phyloP scores from a whole-genome alignment of 2,888 invertebrate species.

The Drosophila lacicola region DNA sequence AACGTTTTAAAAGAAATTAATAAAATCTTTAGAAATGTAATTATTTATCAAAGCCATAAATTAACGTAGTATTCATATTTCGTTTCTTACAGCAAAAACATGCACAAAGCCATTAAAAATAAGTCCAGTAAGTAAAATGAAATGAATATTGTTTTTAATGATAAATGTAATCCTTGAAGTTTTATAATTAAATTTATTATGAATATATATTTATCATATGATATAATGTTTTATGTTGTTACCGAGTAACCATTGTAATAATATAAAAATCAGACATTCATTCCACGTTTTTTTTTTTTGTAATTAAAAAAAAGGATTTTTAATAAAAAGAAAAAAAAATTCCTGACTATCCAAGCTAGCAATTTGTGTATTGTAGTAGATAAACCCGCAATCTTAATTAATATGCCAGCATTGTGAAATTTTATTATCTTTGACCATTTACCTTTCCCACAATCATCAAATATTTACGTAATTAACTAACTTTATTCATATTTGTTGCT shows the following conservation, averaged over 20 bases:
- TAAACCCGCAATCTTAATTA: slow-evolving; percentile 24
- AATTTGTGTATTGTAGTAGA: slow-evolving; percentile 18
- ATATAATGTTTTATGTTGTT: too few relatives aligned
- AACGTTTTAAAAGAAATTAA: not conserved
- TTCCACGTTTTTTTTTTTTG: not conserved
- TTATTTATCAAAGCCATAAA: slow-evolving; percentile 1
- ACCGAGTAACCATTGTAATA: too few relatives aligned
- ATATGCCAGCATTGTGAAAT: slow-evolving; percentile 20
- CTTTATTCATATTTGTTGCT: slow-evolving; percentile 3
- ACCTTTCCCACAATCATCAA: slow-evolving; percentile 11
- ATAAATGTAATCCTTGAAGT: not conserved
- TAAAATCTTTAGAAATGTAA: slow-evolving; percentile 7
- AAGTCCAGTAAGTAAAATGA: slow-evolving; percentile 72
- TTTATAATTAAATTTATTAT: not conserved
- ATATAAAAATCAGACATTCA: too few relatives aligned
- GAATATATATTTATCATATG: too few relatives aligned
- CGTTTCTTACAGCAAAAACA: slow-evolving; percentile 46
- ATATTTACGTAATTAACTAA: slow-evolving; percentile 25
- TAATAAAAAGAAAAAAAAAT: not conserved
- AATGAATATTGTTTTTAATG: not conserved
- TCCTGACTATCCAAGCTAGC: not conserved
- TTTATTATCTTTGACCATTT: slow-evolving; percentile 29
- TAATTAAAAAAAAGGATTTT: slow-evolving; percentile 1
- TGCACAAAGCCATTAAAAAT: slow-evolving; percentile 77
- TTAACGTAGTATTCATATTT: slow-evolving; percentile 11